phyloP scores from a whole-genome alignment of 92 coral and sea anemone species.

The Galaxea fascicularis region DNA sequence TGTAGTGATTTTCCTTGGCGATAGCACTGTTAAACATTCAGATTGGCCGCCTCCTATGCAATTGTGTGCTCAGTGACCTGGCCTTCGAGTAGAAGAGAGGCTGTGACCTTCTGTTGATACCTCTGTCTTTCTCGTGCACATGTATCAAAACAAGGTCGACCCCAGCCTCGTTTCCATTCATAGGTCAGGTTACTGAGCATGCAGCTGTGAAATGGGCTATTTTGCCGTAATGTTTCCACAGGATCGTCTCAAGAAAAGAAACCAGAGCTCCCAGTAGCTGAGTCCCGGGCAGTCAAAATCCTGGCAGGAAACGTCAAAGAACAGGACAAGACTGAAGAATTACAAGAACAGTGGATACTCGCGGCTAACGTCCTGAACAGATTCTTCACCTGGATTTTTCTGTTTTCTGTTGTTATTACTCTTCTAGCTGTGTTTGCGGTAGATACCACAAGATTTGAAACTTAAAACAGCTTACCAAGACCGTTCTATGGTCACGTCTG shows the following conservation, averaged over 20 bases:
- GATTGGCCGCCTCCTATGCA: too few relatives aligned
- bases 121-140: too few relatives aligned
- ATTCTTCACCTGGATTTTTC: constrained; percentile 79
- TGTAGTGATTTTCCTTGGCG: too few relatives aligned
- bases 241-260: constrained; percentile 49
- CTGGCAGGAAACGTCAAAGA: constrained; percentile 76
- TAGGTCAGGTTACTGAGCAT: too few relatives aligned
- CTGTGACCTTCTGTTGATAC: too few relatives aligned
- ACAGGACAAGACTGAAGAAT: constrained; percentile 68
- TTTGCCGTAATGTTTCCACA: neutral
- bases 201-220: too few relatives aligned
- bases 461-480: neutral
- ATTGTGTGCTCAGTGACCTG: too few relatives aligned
- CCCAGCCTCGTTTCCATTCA: too few relatives aligned
- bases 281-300: constrained; percentile 75
- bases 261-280: constrained; percentile 66
- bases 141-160: too few relatives aligned
- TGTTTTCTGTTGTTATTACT: constrained; percentile 76
- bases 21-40: too few relatives aligned
- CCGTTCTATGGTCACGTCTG: neutral
- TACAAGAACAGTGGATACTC: constrained; percentile 83
- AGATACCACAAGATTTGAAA: constrained; percentile 43
- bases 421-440: constrained; percentile 72
- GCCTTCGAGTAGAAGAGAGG: too few relatives aligned
- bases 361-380: constrained; percentile 93